phyloP scores from a whole-genome alignment of 2,113 vertebrate genomes.

The Corapipo altera region DNA sequence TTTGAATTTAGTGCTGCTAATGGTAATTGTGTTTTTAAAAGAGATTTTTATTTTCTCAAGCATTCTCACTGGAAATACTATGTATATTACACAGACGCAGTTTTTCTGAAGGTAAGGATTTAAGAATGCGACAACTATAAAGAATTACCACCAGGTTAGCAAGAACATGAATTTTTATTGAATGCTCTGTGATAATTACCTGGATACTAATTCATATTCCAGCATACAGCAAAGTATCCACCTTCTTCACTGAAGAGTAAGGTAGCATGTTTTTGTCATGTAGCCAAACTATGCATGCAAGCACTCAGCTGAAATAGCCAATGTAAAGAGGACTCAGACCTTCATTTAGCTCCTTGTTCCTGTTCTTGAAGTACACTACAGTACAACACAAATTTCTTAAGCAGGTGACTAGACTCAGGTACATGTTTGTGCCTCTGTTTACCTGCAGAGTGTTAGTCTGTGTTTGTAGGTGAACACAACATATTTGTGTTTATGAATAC shows the following conservation, averaged over 20 bases:
- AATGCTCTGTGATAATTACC: background rate
- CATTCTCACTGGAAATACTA: background rate
- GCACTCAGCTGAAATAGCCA: background rate
- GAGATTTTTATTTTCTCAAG: background rate
- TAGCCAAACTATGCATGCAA: background rate
- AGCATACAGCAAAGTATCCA: background rate
- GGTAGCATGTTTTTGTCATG: background rate
- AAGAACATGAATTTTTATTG: background rate
- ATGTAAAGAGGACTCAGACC: background rate
- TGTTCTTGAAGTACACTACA: background rate
- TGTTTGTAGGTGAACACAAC: fast-evolving
- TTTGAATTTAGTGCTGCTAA: background rate
- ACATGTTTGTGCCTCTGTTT: background rate
- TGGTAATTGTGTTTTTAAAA: background rate
- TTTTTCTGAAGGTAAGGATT: background rate
- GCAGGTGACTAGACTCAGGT: background rate
- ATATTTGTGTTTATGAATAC: background rate
- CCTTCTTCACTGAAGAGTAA: background rate
- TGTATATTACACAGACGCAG: background rate
- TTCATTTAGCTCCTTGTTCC: background rate
- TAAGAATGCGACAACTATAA: background rate
- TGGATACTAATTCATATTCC: background rate
- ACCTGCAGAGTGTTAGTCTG: background rate
- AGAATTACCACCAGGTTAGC: background rate
- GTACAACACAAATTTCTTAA: fast-evolving